These are phyloP conservation scores for human DNA, from an alignment of 2,113 vertebrate genomes.

Conservation along the genomic window GRCh38 chrX:41150001-41150500, in stretches of 20 bases:
- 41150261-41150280: neutral
- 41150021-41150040: neutral
- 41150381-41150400: constrained; percentile 1
- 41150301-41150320: neutral
- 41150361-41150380: neutral
- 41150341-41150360: neutral
- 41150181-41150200: neutral
- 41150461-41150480: neutral
- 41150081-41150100: neutral
- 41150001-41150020: neutral
- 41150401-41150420: neutral
- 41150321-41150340: neutral
- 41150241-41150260: neutral
- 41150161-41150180: neutral
- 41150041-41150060: neutral
- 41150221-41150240: neutral
- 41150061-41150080: neutral
- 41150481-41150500: neutral
- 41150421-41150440: neutral
- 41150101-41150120: neutral
- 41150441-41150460: constrained; percentile 10
- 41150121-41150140: neutral
- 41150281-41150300: neutral
- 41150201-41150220: neutral
- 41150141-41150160: neutral